Base-by-base conservation (phyloP, 1,140 invertebrate genomes). In the Caenorhabditis remanei region DNA sequence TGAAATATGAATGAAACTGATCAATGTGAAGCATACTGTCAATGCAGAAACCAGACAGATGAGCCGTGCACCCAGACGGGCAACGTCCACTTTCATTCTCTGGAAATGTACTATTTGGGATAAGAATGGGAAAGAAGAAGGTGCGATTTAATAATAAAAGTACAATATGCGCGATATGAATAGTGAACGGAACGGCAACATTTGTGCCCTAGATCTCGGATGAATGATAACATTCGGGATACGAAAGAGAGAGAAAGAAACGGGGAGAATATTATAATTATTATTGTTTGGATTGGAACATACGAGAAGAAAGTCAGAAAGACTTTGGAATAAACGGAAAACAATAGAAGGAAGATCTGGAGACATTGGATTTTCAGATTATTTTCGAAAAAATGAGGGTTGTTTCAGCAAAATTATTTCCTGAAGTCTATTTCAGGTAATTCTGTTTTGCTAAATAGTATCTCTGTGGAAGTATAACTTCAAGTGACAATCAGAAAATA, bases 1-100 rank as follows among this genome's bases (percentile, higher is more conserved):
- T 32, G 46, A 79, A 79, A 79, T 48, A 79, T 79, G 71, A 48
- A 48, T 9, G 46, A 50, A 50, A 43, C 7, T 79, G 14, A 79
- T 79, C 46, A 79, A 9, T 53, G 71, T 79, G 46, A 79, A 79
- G 4, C 19, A 19, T 4, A 53, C 46, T 13, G 71, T 79, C n/a
- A 48, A 13, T 1, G 40, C 43, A 13, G 71, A 79, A 24, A 79
- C 46, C 7, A 79, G 43, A n/a, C 71, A 79, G 19, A 79, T 14
- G 9, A 79, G 71, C 13, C 43, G 43, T 13, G 71, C 71, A 4
- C 7, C 71, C 71, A 79, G 53, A 79, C 46, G 71, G 19, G 71
- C 65, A 46, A 71, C 65, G 24, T 71, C 65, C 4, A 71, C 65
- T 46, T 8, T 40, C 63, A 65, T 65, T 41, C 32, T 32, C 46